These are phyloP conservation scores for Seriola quinqueradiata DNA, from an alignment of 2,113 vertebrate genomes.

Conservation along the genomic window DNA sequence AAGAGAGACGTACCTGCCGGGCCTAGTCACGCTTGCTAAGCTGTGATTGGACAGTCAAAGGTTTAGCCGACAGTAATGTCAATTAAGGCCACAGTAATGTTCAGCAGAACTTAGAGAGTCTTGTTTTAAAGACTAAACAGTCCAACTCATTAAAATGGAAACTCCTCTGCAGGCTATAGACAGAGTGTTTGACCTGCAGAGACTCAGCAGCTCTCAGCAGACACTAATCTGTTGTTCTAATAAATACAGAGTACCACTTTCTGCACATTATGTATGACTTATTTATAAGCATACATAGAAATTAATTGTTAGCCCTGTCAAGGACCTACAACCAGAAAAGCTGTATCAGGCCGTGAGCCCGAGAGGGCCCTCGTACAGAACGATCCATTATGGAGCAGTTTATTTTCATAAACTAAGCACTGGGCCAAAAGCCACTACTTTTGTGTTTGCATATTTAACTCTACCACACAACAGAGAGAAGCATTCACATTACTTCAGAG, in stretches of 20 bases:
- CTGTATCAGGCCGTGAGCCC: not conserved
- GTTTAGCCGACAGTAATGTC: not conserved
- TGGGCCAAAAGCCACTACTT: not conserved
- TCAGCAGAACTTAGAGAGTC: not conserved
- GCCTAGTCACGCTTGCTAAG: no score
- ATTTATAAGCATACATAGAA: conserved; percentile 38
- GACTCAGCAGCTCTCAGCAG: conserved; percentile 11
- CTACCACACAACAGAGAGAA: not conserved
- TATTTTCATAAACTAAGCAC: conserved; percentile 17
- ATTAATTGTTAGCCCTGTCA: conserved; percentile 33
- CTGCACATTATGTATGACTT: conserved; percentile 16
- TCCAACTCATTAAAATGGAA: not conserved
- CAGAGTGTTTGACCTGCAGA: not conserved
- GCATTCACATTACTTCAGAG: not conserved
- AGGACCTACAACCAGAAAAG: conserved; percentile 21
- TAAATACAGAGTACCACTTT: conserved; percentile 23
- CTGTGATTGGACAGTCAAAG: not conserved
- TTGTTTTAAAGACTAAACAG: not conserved
- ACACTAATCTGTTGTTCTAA: not conserved
- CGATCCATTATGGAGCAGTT: conserved; percentile 22
- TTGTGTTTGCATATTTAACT: not conserved
- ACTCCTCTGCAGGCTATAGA: not conserved
- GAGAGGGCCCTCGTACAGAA: not conserved
- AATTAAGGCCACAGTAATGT: not conserved
- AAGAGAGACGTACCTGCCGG: not conserved